Evolutionary conservation across 1,140 invertebrate genomes (phyloP).

Genomic region (Neomicropteryx cornuta): DNA sequence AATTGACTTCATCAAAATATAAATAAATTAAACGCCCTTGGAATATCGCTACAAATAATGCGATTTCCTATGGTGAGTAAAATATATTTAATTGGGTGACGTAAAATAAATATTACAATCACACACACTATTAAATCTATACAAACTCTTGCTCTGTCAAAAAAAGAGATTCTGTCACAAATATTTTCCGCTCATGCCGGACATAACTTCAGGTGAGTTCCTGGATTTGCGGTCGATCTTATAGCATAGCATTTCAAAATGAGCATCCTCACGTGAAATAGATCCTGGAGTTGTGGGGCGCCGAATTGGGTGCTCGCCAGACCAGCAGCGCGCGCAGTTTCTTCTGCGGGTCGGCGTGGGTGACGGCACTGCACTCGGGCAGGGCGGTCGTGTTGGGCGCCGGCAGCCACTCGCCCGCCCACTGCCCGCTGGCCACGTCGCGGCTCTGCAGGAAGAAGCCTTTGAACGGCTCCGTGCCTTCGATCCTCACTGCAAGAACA

Average conservation of each 20-base stretch:
- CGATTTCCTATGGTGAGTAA: too few relatives aligned
- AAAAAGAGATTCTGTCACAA: slow-evolving; percentile 14
- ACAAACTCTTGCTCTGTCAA: slow-evolving; percentile 18
- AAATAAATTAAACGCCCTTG: too few relatives aligned
- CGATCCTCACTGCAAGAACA: slow-evolving; percentile 45
- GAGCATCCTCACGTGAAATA: slow-evolving; percentile 62
- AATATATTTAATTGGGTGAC: neutral
- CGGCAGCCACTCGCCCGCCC: slow-evolving; percentile 60
- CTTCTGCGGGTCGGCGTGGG: slow-evolving; percentile 64
- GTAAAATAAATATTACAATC: neutral
- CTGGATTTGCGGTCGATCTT: slow-evolving; percentile 6
- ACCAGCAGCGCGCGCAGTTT: slow-evolving; percentile 59
- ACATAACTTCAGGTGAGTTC: slow-evolving; percentile 21
- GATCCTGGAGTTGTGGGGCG: slow-evolving; percentile 47
- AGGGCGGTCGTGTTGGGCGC: slow-evolving; percentile 61
- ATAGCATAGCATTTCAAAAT: neutral
- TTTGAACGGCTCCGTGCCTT: slow-evolving; percentile 48
- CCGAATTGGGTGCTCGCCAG: slow-evolving; percentile 59
- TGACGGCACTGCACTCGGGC: slow-evolving; percentile 66
- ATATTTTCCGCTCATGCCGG: slow-evolving; percentile 16
- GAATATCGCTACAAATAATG: too few relatives aligned
- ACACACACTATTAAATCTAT: slow-evolving; percentile 5
- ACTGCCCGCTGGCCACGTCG: slow-evolving; percentile 52
- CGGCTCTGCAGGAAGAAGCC: slow-evolving; percentile 74
- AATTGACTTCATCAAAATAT: too few relatives aligned